Evolutionary conservation across 92 coral and sea anemone genomes (phyloP), one percentile per base, ranked within the genome.

Genomic region (Zoanthus gigantus): DNA sequence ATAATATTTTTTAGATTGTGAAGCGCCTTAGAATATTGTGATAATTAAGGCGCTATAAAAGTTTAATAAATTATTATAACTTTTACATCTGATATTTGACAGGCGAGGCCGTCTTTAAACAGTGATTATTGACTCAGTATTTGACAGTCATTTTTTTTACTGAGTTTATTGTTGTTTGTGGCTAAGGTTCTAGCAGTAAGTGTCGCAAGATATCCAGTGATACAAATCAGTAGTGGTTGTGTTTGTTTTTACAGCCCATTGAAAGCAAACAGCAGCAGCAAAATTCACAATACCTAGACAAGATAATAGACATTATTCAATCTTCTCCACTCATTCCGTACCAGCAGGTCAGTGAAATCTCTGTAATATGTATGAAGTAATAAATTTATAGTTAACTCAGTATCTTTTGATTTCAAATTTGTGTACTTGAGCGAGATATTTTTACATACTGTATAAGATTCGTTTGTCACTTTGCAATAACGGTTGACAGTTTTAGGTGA

Each of bases 261-360:
- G 98, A 95, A 48, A 94, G 94, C 16, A 93, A 95, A 65, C 86
- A 72, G 7, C 96, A 93, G 60, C 95, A 93, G 65, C 91, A 94
- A 68, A 93, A 90, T 79, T 90, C 95, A 9, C 98, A 91, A 82
- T 97, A 89, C 58, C 88, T 97, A 50, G 93, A 97, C 34, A 97
- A 93, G 81, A 90, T 97, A 23, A 67, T 95, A 48, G 96, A 97
- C 44, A 97, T 97, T 69, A 82, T 97, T 29, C 97, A 97, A 82
- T 86, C 98, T 4, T 97, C 98, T 42, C 98, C 99, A 56, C 78
- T 96, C 30, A 83, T 95, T 44, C 89, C 98, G 10, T 96, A 91
- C 71, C 72, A 84, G 67, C 97, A 94, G 95, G 97, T 94, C 76
- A 66, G 42, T 11, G 7, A 44, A 57, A 29, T 66, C 54, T 37